Evolutionary conservation across 2,888 invertebrate genomes (phyloP), one percentile per base, ranked within the genome.

Genomic region (Calameuta filiformis): DNA sequence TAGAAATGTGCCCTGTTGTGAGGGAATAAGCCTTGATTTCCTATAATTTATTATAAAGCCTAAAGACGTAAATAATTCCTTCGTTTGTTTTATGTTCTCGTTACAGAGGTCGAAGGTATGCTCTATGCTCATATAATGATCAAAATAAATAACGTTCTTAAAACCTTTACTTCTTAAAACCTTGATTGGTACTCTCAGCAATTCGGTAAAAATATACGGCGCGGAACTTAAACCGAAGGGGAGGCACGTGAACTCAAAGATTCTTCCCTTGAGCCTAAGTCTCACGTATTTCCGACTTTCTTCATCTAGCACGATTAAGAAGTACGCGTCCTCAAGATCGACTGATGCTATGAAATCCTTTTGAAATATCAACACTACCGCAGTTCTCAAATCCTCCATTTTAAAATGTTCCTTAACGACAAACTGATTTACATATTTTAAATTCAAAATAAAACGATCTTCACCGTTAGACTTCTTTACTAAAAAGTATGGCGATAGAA

Each of bases 281-380:
- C 9, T 34, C 34, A 34, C 34, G 34, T 34, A 34, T 34, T 34
- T 34, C 34, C 34, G 34, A 34, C 34, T 9, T 34, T 34, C 34
- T 9, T 34, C 34, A 34, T 34, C 6, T 34, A 76, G 15, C 12
- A 37, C 69, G 6, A 69, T 68, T 23, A 76, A 68, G 34, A 69
- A 69, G 35, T 76, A 76, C 6, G 81, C 80, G 37, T 81, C 77
- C 12, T 80, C 77, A 1, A 81, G 73, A 68, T 79, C 79, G 12
- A 81, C 11, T 31, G 75, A 76, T 6, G 75, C 77, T 69, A 79
- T 71, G 33, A 79, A 81, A 68, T 56, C 68, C 68, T 69, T 33
- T 15, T 15, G 33, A 12, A 35, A 31, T 12, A 75, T 69, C 1
- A 79, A 73, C 1, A 35, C 34, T 73, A 30, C 73, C 2, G 73